A percentile compares a stretch with the other conserved stretches of the same genome.
phyloP scores from a whole-genome alignment of 2,888 invertebrate genomes.

The Prostheceraeus crozeri region DNA sequence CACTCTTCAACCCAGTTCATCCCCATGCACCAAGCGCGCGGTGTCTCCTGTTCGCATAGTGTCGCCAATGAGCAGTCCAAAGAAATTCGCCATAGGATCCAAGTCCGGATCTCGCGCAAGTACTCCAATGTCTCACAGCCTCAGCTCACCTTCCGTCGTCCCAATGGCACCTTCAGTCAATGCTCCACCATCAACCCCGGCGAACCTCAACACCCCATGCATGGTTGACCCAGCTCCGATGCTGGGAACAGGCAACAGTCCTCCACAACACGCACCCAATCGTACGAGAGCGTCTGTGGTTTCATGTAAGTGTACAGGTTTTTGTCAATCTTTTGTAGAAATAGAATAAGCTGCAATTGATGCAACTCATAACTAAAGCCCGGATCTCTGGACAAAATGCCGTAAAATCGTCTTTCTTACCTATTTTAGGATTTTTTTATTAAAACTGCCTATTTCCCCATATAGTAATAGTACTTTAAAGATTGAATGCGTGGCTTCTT shows the following conservation, averaged over 20 bases:
- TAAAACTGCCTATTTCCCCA: too few species aligned
- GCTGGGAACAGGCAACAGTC: neutral
- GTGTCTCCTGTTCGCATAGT: slow-evolving; percentile 21
- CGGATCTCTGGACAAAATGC: too few species aligned
- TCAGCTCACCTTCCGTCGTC: slow-evolving; percentile 8
- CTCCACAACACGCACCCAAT: neutral
- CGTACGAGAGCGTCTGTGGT: slow-evolving; percentile 25
- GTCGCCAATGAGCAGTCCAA: slow-evolving; percentile 30
- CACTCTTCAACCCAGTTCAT: slow-evolving; percentile 16
- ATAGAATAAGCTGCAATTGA: too few species aligned
- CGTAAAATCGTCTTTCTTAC: too few species aligned
- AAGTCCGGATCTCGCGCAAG: neutral
- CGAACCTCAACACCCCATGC: neutral
- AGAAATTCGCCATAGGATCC: neutral
- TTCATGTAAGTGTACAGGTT: slow-evolving; percentile 30
- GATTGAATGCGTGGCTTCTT: too few species aligned
- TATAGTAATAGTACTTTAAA: too few species aligned
- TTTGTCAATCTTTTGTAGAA: too few species aligned
- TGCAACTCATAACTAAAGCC: too few species aligned
- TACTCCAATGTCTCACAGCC: slow-evolving; percentile 13
- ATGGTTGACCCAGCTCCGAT: neutral
- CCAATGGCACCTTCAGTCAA: neutral
- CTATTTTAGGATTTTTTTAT: too few species aligned
- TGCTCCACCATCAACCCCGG: neutral
- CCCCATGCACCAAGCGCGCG: slow-evolving; percentile 26